Evolutionary conservation across 1,140 invertebrate species (phyloP).

Genomic region (Micrasema minimum): DNA sequence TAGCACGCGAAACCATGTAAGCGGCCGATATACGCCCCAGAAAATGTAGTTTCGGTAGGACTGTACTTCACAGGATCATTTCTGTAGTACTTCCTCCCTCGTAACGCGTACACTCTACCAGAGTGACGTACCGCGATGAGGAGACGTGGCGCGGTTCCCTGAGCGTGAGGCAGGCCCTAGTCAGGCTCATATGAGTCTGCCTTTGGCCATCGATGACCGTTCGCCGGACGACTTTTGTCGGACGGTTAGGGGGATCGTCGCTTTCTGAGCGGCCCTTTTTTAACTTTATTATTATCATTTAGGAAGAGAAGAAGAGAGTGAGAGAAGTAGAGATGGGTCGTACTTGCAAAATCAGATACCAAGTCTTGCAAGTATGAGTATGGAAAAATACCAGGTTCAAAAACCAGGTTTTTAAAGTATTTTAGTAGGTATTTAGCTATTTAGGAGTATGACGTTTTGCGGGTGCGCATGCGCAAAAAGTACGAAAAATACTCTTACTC

Average conservation of each 20-base stretch:
- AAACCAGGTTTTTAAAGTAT: no score
- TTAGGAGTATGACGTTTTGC: no score
- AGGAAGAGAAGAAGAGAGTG: no score
- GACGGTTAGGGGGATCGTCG: constrained; percentile 8
- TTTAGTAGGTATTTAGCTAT: no score
- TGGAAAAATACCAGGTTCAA: no score
- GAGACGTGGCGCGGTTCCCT: constrained; percentile 41
- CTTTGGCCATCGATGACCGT: constrained; percentile 40
- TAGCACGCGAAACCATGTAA: no score
- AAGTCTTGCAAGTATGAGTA: no score
- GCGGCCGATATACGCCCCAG: background rate
- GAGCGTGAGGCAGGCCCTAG: constrained; percentile 42
- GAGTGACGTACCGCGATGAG: constrained; percentile 38
- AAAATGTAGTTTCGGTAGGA: constrained; percentile 21
- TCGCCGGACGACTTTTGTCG: constrained; percentile 30
- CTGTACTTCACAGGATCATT: constrained; percentile 48
- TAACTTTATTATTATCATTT: no score
- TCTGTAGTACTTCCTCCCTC: constrained; percentile 47
- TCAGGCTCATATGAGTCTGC: background rate
- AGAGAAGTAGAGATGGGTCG: no score
- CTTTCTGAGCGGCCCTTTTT: constrained; percentile 9
- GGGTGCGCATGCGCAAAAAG: no score
- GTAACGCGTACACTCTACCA: constrained; percentile 36
- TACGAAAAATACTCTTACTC: no score
- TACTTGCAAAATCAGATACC: no score